A percentile compares a stretch with the other conserved stretches of the same genome.
These are phyloP conservation scores for Ophonus ardosiacus DNA, from an alignment of 2,888 invertebrate genomes.

Conservation along the genomic window DNA sequence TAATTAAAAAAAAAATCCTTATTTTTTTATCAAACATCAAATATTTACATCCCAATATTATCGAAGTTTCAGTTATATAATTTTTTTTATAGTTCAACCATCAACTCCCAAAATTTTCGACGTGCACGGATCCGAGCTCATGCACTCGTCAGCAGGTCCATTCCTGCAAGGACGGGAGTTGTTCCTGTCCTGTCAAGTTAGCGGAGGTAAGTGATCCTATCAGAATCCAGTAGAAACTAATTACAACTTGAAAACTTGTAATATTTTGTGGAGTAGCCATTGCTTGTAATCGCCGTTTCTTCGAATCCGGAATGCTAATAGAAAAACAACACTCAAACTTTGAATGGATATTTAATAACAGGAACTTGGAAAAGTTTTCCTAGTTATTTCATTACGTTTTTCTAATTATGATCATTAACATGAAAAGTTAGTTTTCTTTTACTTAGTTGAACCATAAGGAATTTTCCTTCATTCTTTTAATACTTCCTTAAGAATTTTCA, in stretches of 20 bases:
- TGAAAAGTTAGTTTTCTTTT: neutral
- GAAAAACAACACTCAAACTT: constrained; percentile 52
- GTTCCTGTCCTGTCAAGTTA: constrained; percentile 90
- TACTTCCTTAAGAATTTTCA: neutral
- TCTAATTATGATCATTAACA: constrained; percentile 31
- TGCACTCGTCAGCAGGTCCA: constrained; percentile 85
- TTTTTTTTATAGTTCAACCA: constrained; percentile 84
- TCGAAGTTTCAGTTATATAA: neutral
- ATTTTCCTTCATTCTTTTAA: neutral
- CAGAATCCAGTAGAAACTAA: constrained; percentile 47
- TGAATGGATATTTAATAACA: constrained; percentile 53
- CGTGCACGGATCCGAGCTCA: constrained; percentile 88
- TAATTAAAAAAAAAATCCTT: too few species aligned
- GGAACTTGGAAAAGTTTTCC: constrained; percentile 25
- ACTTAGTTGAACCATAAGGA: neutral
- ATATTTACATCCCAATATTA: too few species aligned
- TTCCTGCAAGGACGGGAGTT: constrained; percentile 92
- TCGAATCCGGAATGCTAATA: constrained; percentile 39
- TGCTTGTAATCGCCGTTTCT: constrained; percentile 33
- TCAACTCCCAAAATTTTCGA: constrained; percentile 89
- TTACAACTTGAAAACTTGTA: constrained; percentile 41
- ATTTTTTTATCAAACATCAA: too few species aligned
- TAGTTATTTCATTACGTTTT: constrained; percentile 39
- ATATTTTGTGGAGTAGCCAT: constrained; percentile 24
- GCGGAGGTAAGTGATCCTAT: constrained; percentile 82